Evolutionary conservation across 2,888 invertebrate species (phyloP).

Genomic region (Portevinia maculata): DNA sequence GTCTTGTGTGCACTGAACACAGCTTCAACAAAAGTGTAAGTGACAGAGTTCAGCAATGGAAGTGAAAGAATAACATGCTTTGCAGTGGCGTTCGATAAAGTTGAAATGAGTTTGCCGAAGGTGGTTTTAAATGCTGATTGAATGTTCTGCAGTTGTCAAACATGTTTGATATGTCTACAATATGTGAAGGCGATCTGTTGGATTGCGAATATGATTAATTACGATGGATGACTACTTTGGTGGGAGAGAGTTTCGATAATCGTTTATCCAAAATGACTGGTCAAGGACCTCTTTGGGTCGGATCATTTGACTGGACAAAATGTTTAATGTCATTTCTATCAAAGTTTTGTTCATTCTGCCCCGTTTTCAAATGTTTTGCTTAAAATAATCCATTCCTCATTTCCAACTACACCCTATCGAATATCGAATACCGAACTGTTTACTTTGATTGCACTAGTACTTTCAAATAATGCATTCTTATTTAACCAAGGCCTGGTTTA

Average conservation of each 20-base stretch:
- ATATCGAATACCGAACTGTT: background rate
- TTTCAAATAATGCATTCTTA: background rate
- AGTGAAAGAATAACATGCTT: slow-evolving; percentile 7
- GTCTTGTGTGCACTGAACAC: slow-evolving; percentile 14
- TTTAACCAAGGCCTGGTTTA: background rate
- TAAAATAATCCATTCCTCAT: background rate
- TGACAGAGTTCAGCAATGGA: slow-evolving; percentile 1
- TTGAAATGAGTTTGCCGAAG: slow-evolving; percentile 12
- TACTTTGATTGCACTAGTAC: background rate
- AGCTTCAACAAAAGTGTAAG: slow-evolving; percentile 48
- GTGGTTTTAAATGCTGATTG: background rate
- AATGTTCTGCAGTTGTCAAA: slow-evolving; percentile 52
- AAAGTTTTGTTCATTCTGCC: too few relatives aligned
- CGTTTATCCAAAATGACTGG: background rate
- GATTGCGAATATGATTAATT: slow-evolving; percentile 5
- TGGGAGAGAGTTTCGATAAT: background rate
- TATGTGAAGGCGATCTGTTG: slow-evolving; percentile 35
- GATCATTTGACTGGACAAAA: background rate
- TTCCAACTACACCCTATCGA: background rate
- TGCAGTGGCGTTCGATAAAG: background rate
- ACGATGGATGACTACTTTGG: background rate
- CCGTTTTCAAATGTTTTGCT: background rate
- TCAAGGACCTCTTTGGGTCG: background rate
- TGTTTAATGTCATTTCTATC: too few relatives aligned
- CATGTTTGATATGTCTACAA: slow-evolving; percentile 37